These are phyloP conservation scores for Panagrolaimus sp. DNA, from an alignment of 1,140 invertebrate species.

Conservation along the genomic window DNA sequence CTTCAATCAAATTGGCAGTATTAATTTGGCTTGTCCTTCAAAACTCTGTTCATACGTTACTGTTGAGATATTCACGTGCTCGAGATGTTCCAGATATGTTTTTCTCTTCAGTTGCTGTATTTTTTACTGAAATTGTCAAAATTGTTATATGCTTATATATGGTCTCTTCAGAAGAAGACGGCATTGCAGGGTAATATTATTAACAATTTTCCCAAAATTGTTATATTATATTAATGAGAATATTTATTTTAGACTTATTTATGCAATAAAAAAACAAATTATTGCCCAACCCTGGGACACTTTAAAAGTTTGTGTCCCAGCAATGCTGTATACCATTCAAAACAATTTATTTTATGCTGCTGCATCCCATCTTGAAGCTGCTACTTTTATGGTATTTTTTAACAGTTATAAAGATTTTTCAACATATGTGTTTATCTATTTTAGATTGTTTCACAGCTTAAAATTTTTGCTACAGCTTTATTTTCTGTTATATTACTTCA, in stretches of 20 bases:
- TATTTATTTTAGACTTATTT: conserved; percentile 34
- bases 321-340: conserved; percentile 45
- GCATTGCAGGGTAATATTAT: conserved; percentile 55
- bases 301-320: conserved; percentile 43
- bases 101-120: conserved; percentile 69
- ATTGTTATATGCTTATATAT: conserved; percentile 72
- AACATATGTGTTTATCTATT: conserved; percentile 5
- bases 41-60: conserved; percentile 53
- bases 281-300: conserved; percentile 43
- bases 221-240: too few species aligned
- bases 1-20: conserved; percentile 40
- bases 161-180: conserved; percentile 73
- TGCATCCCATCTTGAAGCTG: conserved; percentile 45
- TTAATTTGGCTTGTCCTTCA: conserved; percentile 56
- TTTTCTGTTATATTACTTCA: conserved; percentile 45
- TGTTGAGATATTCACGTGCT: conserved; percentile 55
- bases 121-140: conserved; percentile 91
- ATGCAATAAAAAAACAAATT: conserved; percentile 37
- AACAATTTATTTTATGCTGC: conserved; percentile 46
- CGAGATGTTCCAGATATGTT: conserved; percentile 56
- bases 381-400: conserved; percentile 42
- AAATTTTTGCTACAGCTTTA: conserved; percentile 43
- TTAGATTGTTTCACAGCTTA: conserved; percentile 45
- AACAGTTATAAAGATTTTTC: neutral
- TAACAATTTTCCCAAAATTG: neutral